These are phyloP conservation scores for Oenanthe melanoleuca DNA, from an alignment of 2,113 vertebrate species.

Conservation along the genomic window DNA sequence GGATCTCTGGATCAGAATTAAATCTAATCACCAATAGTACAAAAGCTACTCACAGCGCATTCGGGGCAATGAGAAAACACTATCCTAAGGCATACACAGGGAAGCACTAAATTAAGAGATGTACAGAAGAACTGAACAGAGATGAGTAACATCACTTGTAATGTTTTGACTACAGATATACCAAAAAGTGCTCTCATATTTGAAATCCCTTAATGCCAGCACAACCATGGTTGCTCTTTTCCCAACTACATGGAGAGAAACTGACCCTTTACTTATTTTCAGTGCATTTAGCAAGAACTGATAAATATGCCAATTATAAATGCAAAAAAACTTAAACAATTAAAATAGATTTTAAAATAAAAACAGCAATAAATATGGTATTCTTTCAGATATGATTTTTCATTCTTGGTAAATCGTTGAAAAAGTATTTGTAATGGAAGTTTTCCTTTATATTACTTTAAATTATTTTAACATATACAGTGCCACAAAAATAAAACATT, in stretches of 20 bases:
- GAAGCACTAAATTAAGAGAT: slow-evolving; percentile 74
- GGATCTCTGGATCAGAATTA: slow-evolving; percentile 73
- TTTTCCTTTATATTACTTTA: slow-evolving; percentile 78
- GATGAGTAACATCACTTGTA: slow-evolving; percentile 60
- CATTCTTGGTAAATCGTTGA: slow-evolving; percentile 69
- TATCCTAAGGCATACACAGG: slow-evolving; percentile 74
- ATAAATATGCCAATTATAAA: slow-evolving; percentile 71
- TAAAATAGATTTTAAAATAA: slow-evolving; percentile 69
- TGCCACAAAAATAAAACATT: slow-evolving; percentile 82
- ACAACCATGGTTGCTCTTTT: slow-evolving; percentile 44
- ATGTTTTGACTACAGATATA: slow-evolving; percentile 67
- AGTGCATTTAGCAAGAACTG: slow-evolving; percentile 70
- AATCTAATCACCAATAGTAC: slow-evolving; percentile 80
- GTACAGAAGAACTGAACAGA: slow-evolving; percentile 70
- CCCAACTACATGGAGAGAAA: slow-evolving; percentile 59
- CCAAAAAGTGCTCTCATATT: slow-evolving; percentile 55
- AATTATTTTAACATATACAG: slow-evolving; percentile 84
- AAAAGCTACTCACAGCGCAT: slow-evolving; percentile 80
- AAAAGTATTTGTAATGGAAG: slow-evolving; percentile 68
- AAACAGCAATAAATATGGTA: slow-evolving; percentile 73
- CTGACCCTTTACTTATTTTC: slow-evolving; percentile 69
- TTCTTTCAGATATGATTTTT: slow-evolving; percentile 68
- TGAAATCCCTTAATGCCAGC: slow-evolving; percentile 49
- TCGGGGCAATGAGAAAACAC: slow-evolving; percentile 77
- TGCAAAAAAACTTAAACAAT: slow-evolving; percentile 63